A percentile compares a stretch with the other conserved stretches of the same genome.
Conservation (phyloP, 2,797 vertebrate genomes). For the Hydrocynus forskahlii region DNA sequence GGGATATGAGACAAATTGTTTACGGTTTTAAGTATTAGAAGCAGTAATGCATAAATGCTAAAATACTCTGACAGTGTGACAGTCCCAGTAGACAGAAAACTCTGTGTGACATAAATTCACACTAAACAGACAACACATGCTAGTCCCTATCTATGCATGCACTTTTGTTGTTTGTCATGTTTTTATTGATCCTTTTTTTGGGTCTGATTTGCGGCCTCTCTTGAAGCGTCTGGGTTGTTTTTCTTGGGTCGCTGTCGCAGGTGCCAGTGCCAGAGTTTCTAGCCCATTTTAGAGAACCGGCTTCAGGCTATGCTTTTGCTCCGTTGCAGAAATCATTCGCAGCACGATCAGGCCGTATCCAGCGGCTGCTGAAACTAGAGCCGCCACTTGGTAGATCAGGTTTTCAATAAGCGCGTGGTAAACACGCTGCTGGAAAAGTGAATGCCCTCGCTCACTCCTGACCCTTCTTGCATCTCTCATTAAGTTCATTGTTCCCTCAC, state of each 20-base stretch:
- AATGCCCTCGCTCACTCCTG: neutral
- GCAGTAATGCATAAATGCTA: too few species aligned
- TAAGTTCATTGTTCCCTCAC: neutral
- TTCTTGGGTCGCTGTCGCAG: neutral
- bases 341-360: conserved; percentile 32
- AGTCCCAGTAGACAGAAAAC: too few species aligned
- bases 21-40: too few species aligned
- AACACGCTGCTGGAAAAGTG: neutral
- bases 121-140: too few species aligned
- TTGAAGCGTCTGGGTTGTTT: neutral
- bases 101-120: too few species aligned
- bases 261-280: neutral
- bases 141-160: too few species aligned
- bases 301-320: neutral
- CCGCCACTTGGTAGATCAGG: neutral
- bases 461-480: neutral
- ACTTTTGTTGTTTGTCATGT: too few species aligned
- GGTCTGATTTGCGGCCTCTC: neutral
- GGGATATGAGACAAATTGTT: too few species aligned
- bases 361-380: conserved; percentile 17
- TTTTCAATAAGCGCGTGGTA: conserved; percentile 29
- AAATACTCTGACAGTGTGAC: too few species aligned
- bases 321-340: conserved; percentile 19
- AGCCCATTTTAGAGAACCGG: neutral
- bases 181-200: neutral